A percentile compares a stretch with the other conserved stretches of the same genome.
These are phyloP conservation scores for Pomatorhinus ruficollis DNA, from an alignment of 2,113 vertebrate genomes.

Conservation along the genomic window DNA sequence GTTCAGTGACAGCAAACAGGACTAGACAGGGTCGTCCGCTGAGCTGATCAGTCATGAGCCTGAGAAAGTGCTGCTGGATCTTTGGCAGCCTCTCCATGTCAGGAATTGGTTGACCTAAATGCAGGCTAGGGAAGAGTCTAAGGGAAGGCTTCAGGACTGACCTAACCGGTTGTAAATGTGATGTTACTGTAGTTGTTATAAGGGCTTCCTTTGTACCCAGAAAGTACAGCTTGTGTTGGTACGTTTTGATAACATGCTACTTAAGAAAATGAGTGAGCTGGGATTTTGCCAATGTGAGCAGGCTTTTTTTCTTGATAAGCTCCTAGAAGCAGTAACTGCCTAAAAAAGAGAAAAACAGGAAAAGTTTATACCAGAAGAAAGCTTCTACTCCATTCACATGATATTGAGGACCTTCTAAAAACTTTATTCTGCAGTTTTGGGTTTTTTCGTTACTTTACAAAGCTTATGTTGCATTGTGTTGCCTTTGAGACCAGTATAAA, in stretches of 20 bases:
- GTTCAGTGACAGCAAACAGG: not conserved
- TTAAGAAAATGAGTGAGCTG: slow-evolving; percentile 17
- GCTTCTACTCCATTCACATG: not conserved
- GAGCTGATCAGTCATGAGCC: not conserved
- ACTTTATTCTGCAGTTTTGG: not conserved
- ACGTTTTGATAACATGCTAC: not conserved
- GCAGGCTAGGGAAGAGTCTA: not conserved
- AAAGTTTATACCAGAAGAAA: not conserved
- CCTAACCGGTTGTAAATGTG: not conserved
- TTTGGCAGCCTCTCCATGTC: not conserved
- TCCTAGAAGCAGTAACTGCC: not conserved
- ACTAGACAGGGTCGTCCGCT: not conserved
- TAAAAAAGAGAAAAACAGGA: not conserved
- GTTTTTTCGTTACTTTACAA: not conserved
- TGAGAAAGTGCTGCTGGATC: not conserved
- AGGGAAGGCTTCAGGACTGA: not conserved
- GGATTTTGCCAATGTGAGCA: slow-evolving; percentile 17
- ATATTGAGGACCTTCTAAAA: not conserved
- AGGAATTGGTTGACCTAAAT: not conserved
- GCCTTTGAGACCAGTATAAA: not conserved
- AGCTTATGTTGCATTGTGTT: rapidly evolving
- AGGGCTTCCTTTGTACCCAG: slow-evolving; percentile 19
- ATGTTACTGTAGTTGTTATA: not conserved
- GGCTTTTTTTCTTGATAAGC: slow-evolving; percentile 32
- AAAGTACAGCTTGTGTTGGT: slow-evolving; percentile 10